These are phyloP conservation scores for Xestia ashworthii DNA, from an alignment of 2,888 invertebrate species.

Conservation along the genomic window DNA sequence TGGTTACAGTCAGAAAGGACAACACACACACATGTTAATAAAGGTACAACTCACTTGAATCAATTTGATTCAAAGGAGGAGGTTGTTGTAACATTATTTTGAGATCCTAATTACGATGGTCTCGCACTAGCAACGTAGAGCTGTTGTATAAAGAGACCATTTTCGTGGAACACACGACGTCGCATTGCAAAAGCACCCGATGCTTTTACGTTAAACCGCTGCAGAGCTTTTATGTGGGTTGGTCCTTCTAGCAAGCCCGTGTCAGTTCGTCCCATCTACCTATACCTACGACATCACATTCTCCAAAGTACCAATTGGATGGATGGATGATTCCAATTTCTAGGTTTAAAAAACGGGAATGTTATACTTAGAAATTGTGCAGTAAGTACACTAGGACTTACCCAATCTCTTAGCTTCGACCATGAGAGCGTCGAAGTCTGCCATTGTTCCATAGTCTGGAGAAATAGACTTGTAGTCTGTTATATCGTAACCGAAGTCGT, in stretches of 20 bases:
- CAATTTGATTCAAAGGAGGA: too few species aligned
- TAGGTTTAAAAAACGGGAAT: not conserved
- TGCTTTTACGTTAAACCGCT: not conserved
- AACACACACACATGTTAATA: too few species aligned
- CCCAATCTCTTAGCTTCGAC: constrained; percentile 85
- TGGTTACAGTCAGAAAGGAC: not conserved
- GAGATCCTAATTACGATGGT: not conserved
- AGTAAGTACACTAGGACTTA: constrained; percentile 70
- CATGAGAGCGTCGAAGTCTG: constrained; percentile 92
- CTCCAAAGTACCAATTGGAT: not conserved
- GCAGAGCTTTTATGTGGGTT: not conserved
- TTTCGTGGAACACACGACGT: not conserved
- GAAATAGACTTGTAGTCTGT: constrained; percentile 92
- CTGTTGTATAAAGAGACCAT: not conserved
- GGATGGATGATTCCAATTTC: not conserved
- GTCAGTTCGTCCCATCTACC: not conserved
- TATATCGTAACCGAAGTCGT: constrained; percentile 95
- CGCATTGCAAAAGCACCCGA: too few species aligned
- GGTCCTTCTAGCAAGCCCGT: not conserved
- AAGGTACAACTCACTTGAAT: not conserved
- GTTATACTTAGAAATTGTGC: not conserved
- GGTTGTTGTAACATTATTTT: not conserved
- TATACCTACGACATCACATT: not conserved
- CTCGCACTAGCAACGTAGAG: not conserved
- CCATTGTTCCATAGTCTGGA: constrained; percentile 93